A percentile compares a stretch with the other conserved stretches of the same genome.
Conservation (phyloP, 2,113 vertebrate genomes). For the Callaeas wilsoni region DNA sequence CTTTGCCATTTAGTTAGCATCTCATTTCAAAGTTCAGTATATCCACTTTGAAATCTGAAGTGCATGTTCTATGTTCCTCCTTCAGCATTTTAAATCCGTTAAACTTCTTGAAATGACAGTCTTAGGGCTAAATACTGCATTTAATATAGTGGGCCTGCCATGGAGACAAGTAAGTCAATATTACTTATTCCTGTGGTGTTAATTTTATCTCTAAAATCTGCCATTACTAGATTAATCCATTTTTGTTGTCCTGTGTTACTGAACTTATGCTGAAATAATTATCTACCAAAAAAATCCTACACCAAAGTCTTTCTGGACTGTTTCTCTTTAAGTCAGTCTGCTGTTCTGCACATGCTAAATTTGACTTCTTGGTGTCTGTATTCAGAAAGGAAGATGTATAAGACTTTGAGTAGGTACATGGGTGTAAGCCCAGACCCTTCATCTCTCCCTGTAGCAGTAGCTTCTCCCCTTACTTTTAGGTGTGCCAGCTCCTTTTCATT, state of each 20-base stretch:
- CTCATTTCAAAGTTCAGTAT: slow-evolving; percentile 7
- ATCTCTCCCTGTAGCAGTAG: neutral
- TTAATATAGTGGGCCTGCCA: neutral
- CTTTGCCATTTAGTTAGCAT: neutral
- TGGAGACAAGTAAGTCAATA: neutral
- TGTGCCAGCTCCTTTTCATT: neutral
- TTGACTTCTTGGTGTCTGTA: neutral
- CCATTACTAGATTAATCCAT: neutral
- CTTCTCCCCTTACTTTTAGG: neutral
- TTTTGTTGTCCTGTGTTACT: neutral
- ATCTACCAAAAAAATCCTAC: neutral
- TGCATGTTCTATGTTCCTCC: neutral
- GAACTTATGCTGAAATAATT: neutral
- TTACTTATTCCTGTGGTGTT: neutral
- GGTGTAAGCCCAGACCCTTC: neutral
- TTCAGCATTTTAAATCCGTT: neutral
- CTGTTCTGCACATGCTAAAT: neutral
- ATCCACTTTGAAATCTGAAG: neutral
- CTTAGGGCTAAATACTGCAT: neutral
- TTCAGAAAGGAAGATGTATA: neutral
- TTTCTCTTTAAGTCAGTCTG: neutral
- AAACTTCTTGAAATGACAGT: neutral
- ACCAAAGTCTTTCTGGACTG: neutral
- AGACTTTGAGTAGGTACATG: neutral
- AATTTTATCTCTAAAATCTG: neutral